A percentile compares a stretch with the other conserved stretches of the same genome.
phyloP scores from a whole-genome alignment of 2,797 vertebrate species.

The Phrynocephalus guinanensis region DNA sequence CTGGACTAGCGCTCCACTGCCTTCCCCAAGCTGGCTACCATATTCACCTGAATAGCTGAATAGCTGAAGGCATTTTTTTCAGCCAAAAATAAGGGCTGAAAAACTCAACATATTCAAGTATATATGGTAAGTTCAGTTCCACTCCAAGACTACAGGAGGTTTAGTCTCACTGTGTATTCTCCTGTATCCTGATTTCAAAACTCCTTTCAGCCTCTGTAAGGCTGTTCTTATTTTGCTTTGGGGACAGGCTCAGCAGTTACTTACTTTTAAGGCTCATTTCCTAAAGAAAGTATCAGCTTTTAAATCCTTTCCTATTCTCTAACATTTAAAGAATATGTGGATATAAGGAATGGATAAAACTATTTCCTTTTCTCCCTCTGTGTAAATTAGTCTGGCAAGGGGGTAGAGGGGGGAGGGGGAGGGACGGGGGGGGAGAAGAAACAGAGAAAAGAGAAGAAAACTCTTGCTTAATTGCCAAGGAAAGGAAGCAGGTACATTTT shows the following conservation, averaged over 20 bases:
- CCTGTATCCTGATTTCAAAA: neutral
- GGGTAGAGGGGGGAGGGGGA: no score
- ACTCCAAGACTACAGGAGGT: conserved; percentile 53
- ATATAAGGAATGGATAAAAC: conserved; percentile 37
- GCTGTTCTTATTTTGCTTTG: conserved; percentile 54
- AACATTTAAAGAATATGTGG: conserved; percentile 36
- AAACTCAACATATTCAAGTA: no score
- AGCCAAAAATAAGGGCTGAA: no score
- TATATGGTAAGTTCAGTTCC: conserved; percentile 43
- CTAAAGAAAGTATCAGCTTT: conserved; percentile 29
- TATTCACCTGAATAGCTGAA: no score
- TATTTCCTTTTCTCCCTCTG: neutral
- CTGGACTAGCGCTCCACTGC: no score
- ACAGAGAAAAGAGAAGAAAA: neutral
- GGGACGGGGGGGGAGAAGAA: no score
- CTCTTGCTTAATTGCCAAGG: neutral
- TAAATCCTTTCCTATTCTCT: conserved; percentile 40
- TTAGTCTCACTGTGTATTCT: conserved; percentile 54
- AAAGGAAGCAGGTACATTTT: neutral
- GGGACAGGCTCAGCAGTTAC: conserved; percentile 55
- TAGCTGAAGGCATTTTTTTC: no score
- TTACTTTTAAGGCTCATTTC: conserved; percentile 56
- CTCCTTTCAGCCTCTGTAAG: conserved; percentile 11
- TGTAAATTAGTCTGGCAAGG: neutral
- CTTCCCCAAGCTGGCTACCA: no score